Percentiles rank a stretch among this genome's conserved stretches.
These are phyloP conservation scores for Synanthedon vespiformis DNA, from an alignment of 2,888 invertebrate genomes.

Conservation along the genomic window DNA sequence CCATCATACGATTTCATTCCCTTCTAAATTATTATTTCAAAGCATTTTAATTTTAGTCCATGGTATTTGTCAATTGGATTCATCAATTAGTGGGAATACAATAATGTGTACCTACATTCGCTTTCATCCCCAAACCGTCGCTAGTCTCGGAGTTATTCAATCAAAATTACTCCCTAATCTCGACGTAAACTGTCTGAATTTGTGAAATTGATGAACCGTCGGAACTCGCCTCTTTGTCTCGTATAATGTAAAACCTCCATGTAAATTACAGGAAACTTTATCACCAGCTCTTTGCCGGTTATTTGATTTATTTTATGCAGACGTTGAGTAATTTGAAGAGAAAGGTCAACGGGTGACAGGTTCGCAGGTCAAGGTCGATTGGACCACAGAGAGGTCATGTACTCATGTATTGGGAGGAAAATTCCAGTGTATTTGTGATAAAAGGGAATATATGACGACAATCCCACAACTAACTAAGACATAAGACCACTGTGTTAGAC, in stretches of 20 bases:
- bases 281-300: slow-evolving; percentile 1
- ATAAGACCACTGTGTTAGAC: too few relatives aligned
- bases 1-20: too few relatives aligned
- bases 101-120: neutral
- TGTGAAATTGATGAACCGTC: neutral
- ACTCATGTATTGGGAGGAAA: too few relatives aligned
- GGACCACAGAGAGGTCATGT: too few relatives aligned
- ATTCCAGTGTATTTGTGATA: too few relatives aligned
- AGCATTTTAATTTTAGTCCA: too few relatives aligned
- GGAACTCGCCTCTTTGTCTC: neutral
- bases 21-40: too few relatives aligned
- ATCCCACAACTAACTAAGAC: too few relatives aligned
- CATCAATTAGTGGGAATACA: too few relatives aligned
- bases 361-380: neutral
- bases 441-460: too few relatives aligned
- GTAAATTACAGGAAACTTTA: slow-evolving; percentile 3
- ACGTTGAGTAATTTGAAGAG: neutral
- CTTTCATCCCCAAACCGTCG: neutral
- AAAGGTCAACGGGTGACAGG: neutral
- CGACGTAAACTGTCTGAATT: neutral
- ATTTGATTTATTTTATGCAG: slow-evolving; percentile 1
- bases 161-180: neutral
- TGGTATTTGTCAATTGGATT: too few relatives aligned
- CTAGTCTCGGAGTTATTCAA: neutral
- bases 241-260: slow-evolving; percentile 2